Conservation (phyloP, 2,797 vertebrate genomes). For the Bucorvus abyssinicus region DNA sequence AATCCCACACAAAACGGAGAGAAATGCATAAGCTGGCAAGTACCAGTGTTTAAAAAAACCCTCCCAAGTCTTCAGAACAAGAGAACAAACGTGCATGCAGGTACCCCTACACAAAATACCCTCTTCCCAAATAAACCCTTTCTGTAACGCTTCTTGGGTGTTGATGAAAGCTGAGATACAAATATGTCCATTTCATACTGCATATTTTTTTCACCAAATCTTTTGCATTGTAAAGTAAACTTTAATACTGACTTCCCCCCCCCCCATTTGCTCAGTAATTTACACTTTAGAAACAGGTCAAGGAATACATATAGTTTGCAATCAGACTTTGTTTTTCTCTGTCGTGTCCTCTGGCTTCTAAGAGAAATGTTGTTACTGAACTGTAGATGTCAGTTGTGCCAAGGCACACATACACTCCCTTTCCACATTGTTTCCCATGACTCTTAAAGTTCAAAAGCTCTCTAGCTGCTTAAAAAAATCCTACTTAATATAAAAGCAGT, state of each 20-base stretch:
- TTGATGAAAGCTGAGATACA: background rate
- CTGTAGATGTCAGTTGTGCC: slow-evolving; percentile 36
- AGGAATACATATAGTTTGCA: background rate
- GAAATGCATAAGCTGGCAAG: background rate
- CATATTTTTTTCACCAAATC: background rate
- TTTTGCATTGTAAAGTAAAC: background rate
- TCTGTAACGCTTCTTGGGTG: background rate
- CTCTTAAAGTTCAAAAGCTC: slow-evolving; percentile 39
- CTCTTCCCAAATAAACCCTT: background rate
- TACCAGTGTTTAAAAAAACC: background rate
- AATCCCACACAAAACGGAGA: background rate
- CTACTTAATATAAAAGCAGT: background rate
- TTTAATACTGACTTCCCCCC: background rate
- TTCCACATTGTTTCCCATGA: slow-evolving; percentile 31
- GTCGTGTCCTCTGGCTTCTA: background rate
- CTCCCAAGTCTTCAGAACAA: background rate
- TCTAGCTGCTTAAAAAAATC: background rate
- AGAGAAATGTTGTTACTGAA: background rate
- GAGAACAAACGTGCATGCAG: accelerated
- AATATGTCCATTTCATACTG: background rate
- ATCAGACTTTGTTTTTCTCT: background rate
- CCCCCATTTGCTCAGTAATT: background rate
- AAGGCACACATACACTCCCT: slow-evolving; percentile 63
- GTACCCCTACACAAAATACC: background rate
- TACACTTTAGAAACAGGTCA: background rate